Base-by-base conservation (phyloP, 2,888 invertebrate species). In the Apodemia duryi region DNA sequence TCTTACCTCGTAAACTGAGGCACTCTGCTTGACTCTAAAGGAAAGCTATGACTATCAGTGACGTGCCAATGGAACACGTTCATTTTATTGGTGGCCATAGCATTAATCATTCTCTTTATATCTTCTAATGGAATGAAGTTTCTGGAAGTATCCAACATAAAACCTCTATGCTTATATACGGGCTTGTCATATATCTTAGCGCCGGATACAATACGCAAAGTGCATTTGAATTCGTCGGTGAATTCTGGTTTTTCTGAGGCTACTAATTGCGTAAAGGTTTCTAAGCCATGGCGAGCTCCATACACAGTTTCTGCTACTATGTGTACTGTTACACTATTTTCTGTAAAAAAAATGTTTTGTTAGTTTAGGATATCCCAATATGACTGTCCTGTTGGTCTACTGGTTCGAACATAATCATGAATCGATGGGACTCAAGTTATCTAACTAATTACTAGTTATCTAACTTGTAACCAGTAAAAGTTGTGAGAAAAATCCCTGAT, bases 41-140 rank as follows among this genome's bases (percentile, higher is more conserved):
- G 98, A 84, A 98, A 98, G 75, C 98, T 98, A 73, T 98, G 98
- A 1, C 97, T 95, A 84, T 98, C 98, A 0, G 96, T 96, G 0
- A 95, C 95, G 79, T 97, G 97, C 98, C 98, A 98, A 80, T 98
- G 98, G 61, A 98, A 94, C 0, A 97, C 96, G 80, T 98, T 98
- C 91, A 98, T 86, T 85, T 98, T 98, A 63, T 95, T 95, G 28
- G 96, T 93, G 1, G 96, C 95, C 96, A 98, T 97, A 1, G 94
- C 98, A 74, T 98, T 96, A 71, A 98, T 89, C 62, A 95, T 96
- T 71, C 93, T 93, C 73, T 94, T 93, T 29, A 97, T 94, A 61
- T 93, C 93, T 13, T 81, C 83, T 70, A 97, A 83, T 0, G 97
- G 95, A 35, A 98, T 91, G 79, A 95, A 99, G 85, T 99, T 98